Base-by-base conservation (phyloP, 2,113 vertebrate species). In the Heterotis niloticus region DNA sequence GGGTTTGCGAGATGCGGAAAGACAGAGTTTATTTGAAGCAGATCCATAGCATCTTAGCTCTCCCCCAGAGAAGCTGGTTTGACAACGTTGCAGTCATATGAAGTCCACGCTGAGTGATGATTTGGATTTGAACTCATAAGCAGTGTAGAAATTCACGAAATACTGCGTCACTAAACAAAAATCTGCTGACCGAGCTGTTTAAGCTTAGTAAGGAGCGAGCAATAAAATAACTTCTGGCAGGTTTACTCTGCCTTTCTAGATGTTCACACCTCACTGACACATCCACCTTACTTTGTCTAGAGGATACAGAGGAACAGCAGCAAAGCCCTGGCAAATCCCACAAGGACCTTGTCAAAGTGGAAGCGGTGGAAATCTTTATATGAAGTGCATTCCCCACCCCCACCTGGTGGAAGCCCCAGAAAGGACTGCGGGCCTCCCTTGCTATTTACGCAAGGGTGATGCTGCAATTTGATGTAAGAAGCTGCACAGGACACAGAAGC, bases 351-450 rank as follows among this genome's bases (percentile, higher is more conserved):
- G 81, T 82, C 0, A 89, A 89, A 0, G 54, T 80, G 1, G 91
- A 91, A 0, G 72, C 90, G 54, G 86, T 94, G 26, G 93, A 94
- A 84, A 92, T 94, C 79, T 91, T 94, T 77, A 93, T 93, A 64
- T 93, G 83, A 92, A 80, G 5, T 56, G 14, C 13, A 20, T 68
- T 44, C 65, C 28, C 16, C 24, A 75, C 18, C 56, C 34, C 23
- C 73, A 5, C n/a, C 14, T 26, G 60, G 34, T 12, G 13, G 23
- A 34, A 7, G 14, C 29, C 18, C 7, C 52, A 10, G 44, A 4
- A 51, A 73, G 52, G 24, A 12, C n/a, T 7, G 1, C 26, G 20
- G 65, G n/a, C 0, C 56, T 28, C 51, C 28, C 75, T 56, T 56
- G 54, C 52, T n/a, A 16, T 66, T 74, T 54, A 28, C 11, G 44